phyloP scores from a whole-genome alignment of 2,113 vertebrate genomes.

The Hydrolagus affinis region DNA sequence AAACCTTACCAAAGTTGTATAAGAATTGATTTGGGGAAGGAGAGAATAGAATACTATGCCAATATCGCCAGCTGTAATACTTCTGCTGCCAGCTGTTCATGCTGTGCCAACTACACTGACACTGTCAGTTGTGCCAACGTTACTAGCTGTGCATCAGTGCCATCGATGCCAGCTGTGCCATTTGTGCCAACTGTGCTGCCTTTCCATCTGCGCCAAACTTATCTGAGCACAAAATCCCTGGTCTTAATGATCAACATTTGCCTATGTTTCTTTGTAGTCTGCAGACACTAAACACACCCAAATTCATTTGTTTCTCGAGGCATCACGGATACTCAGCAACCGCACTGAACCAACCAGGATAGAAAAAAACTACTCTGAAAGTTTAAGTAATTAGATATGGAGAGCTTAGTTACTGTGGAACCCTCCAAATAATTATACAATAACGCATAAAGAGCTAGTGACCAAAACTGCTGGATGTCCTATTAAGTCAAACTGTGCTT shows the following conservation, averaged over 20 bases:
- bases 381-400: not conserved
- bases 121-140: constrained; percentile 87
- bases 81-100: constrained; percentile 91
- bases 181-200: constrained; percentile 87
- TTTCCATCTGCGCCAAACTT: constrained; percentile 63
- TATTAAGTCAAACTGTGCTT: not conserved
- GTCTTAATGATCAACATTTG: constrained; percentile 31
- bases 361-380: not conserved
- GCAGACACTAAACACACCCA: constrained; percentile 15
- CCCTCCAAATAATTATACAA: not conserved
- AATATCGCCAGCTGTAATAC: constrained; percentile 32
- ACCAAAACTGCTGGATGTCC: not conserved
- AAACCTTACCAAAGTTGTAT: constrained; percentile 32
- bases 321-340: not conserved
- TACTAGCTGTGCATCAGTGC: constrained; percentile 90
- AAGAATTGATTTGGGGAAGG: constrained; percentile 29
- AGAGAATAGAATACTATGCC: constrained; percentile 25
- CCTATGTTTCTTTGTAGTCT: constrained; percentile 3
- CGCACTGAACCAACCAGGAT: not conserved
- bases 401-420: not conserved
- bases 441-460: not conserved
- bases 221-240: constrained; percentile 31
- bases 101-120: constrained; percentile 97
- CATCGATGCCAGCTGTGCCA: constrained; percentile 84
- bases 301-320: constrained; percentile 11